A percentile compares a stretch with the other conserved stretches of the same genome.
These are phyloP conservation scores for Melinaea marsaeus DNA, from an alignment of 2,888 invertebrate genomes.

Conservation along the genomic window DNA sequence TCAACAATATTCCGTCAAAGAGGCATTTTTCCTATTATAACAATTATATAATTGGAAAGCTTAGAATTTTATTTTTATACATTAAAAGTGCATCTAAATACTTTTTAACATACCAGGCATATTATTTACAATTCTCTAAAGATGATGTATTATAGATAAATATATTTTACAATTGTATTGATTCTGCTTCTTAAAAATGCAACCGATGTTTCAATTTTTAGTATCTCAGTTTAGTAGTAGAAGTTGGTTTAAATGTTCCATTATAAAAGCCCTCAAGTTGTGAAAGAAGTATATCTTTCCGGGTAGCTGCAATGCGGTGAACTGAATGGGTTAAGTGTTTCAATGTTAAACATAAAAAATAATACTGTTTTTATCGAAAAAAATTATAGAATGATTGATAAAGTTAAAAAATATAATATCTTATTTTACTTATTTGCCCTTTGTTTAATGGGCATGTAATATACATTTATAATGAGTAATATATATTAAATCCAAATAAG, in stretches of 20 bases:
- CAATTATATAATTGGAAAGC: too few species aligned
- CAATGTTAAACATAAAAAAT: constrained; percentile 2
- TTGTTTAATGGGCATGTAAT: too few species aligned
- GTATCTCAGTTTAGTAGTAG: neutral
- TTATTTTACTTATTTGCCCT: neutral
- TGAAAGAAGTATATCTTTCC: constrained; percentile 22
- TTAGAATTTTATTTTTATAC: too few species aligned
- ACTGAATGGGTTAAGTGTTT: constrained; percentile 20
- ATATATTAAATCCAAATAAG: too few species aligned
- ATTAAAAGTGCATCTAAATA: too few species aligned
- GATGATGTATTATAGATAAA: neutral
- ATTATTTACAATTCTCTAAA: too few species aligned
- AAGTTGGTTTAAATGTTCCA: constrained; percentile 14
- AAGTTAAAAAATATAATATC: constrained; percentile 1
- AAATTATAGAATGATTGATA: neutral
- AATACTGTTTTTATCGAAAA: neutral
- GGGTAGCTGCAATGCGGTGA: constrained; percentile 28
- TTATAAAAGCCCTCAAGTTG: constrained; percentile 21
- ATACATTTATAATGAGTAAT: too few species aligned
- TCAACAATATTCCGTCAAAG: too few species aligned
- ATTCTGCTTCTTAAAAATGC: neutral
- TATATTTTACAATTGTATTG: neutral
- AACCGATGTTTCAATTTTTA: too few species aligned
- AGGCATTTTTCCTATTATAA: too few species aligned
- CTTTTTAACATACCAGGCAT: too few species aligned